Percentiles rank a stretch among this genome's conserved stretches.
Conservation (phyloP, 2,888 invertebrate species). For the Eudasyphora cyanicolor region DNA sequence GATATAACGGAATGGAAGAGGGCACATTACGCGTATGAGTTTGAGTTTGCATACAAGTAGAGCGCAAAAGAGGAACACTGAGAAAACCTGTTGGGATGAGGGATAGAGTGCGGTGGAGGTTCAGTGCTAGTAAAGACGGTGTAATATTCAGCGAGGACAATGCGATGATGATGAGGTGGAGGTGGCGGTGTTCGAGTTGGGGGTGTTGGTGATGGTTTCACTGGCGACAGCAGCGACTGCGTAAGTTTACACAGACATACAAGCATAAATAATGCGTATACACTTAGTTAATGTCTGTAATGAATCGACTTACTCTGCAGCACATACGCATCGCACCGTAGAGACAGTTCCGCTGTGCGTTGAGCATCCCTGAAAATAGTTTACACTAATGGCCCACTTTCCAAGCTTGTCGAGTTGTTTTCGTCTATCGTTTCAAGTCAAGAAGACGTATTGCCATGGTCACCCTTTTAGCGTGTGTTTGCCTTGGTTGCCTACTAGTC, state of each 20-base stretch:
- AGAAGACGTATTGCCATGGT: too few relatives aligned
- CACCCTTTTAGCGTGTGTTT: too few relatives aligned
- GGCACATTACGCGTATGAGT: conserved; percentile 57
- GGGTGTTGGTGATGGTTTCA: conserved; percentile 48
- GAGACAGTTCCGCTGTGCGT: too few relatives aligned
- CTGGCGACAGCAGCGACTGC: conserved; percentile 52
- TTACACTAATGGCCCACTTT: too few relatives aligned
- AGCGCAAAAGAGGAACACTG: neutral
- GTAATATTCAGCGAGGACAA: too few relatives aligned
- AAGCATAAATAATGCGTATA: conserved; percentile 60
- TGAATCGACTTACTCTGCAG: conserved; percentile 39
- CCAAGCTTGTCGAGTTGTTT: too few relatives aligned
- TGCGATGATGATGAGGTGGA: conserved; percentile 40
- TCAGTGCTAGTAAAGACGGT: conserved; percentile 37
- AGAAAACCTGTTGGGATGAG: conserved; percentile 48
- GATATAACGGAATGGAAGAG: conserved; percentile 21
- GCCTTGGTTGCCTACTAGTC: too few relatives aligned
- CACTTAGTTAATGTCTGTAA: conserved; percentile 55
- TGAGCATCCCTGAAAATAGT: too few relatives aligned
- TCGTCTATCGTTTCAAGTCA: too few relatives aligned
- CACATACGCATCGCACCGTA: conserved; percentile 38
- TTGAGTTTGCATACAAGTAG: conserved; percentile 64
- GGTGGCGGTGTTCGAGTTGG: conserved; percentile 43
- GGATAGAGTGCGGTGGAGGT: conserved; percentile 63
- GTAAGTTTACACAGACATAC: conserved; percentile 51